Conservation (phyloP, 2,797 vertebrate genomes). For the Enteromius unitaeniatus region DNA sequence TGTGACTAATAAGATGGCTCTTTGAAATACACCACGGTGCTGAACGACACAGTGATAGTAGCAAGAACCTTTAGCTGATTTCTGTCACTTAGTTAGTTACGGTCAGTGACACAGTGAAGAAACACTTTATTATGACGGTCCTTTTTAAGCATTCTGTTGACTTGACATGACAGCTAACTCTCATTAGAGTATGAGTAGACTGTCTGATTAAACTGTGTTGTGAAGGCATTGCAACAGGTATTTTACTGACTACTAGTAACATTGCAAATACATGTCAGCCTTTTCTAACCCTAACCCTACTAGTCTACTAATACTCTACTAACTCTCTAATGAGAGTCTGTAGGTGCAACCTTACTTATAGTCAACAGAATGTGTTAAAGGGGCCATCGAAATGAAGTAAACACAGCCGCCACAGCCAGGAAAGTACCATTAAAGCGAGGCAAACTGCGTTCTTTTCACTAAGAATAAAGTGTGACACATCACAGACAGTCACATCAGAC, state of each 20-base stretch:
- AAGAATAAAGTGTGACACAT: constrained; percentile 21
- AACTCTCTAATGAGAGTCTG: too few species aligned
- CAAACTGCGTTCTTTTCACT: background rate
- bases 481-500: constrained; percentile 29
- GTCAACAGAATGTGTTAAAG: too few species aligned
- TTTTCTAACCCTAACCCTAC: too few species aligned
- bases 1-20: background rate
- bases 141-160: too few species aligned
- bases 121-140: background rate
- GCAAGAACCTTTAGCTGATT: background rate
- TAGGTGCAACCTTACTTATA: too few species aligned
- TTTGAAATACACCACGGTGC: background rate
- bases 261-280: too few species aligned
- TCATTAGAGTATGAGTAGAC: too few species aligned
- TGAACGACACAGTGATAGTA: background rate
- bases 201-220: too few species aligned
- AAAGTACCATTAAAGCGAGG: background rate
- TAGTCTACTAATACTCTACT: too few species aligned
- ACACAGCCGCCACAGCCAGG: background rate
- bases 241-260: background rate
- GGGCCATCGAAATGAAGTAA: too few species aligned
- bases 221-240: too few species aligned
- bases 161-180: too few species aligned
- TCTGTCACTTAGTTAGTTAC: background rate
- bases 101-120: background rate